These are phyloP conservation scores for Paramormyrops hopkinsi DNA, from an alignment of 2,797 vertebrate genomes.

Conservation along the genomic window DNA sequence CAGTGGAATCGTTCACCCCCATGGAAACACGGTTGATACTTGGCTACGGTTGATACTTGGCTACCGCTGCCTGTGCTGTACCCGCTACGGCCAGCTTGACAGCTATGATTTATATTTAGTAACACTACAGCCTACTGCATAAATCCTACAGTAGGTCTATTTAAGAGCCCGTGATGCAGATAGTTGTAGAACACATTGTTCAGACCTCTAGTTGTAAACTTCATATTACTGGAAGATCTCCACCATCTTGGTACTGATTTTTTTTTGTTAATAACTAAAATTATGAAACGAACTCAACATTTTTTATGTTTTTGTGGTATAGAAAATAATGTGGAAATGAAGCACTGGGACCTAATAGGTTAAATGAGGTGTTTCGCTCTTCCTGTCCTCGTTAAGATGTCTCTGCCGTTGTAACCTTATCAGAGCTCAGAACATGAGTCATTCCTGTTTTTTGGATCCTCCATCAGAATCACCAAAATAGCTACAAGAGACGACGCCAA, in stretches of 20 bases:
- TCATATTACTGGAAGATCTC: background rate
- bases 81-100: background rate
- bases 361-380: background rate
- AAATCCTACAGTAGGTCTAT: background rate
- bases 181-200: background rate
- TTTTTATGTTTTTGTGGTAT: background rate
- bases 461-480: constrained; percentile 17
- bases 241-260: background rate
- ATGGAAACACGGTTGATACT: background rate
- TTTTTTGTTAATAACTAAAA: background rate
- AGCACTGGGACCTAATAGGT: background rate
- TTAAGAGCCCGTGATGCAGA: background rate
- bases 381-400: background rate
- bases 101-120: background rate
- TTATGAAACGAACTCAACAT: background rate
- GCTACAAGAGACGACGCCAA: background rate
- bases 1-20: background rate
- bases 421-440: constrained; percentile 1
- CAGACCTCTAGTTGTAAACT: background rate
- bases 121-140: background rate
- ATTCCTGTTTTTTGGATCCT: background rate
- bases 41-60: background rate
- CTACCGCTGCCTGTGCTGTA: background rate
- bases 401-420: background rate
- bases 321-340: background rate